phyloP scores from a whole-genome alignment of 2,888 invertebrate genomes.

The Macaria liturata region DNA sequence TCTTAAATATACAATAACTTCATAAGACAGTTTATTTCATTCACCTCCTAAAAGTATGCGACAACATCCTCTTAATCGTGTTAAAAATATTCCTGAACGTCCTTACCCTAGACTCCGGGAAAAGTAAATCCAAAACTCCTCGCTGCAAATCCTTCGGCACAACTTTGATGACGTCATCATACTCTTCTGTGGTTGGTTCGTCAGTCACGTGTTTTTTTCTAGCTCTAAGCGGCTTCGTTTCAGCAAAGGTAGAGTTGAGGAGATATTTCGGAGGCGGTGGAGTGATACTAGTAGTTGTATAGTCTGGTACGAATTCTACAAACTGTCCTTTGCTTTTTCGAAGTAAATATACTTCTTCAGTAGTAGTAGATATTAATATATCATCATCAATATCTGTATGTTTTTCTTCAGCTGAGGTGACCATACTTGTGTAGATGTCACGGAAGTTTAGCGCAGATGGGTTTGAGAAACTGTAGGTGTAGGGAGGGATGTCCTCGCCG shows the following conservation, averaged over 20 bases:
- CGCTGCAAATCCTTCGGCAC: conserved; percentile 46
- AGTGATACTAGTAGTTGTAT: conserved; percentile 12
- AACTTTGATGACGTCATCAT: conserved; percentile 36
- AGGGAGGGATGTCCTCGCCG: conserved; percentile 44
- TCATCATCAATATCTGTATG: conserved; percentile 38
- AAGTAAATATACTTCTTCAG: conserved; percentile 41
- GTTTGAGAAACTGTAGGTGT: conserved; percentile 36
- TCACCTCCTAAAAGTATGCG: conserved; percentile 52
- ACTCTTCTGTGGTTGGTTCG: conserved; percentile 37
- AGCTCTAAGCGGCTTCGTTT: background rate
- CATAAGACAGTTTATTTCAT: background rate
- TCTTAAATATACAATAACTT: too few species aligned
- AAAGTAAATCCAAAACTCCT: conserved; percentile 62
- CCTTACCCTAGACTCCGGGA: conserved; percentile 58
- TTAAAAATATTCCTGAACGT: conserved; percentile 61
- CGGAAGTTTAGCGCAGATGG: conserved; percentile 53
- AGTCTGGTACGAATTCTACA: conserved; percentile 45
- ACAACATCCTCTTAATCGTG: conserved; percentile 52
- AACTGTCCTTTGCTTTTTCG: conserved; percentile 39
- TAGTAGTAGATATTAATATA: conserved; percentile 22
- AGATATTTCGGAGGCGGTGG: conserved; percentile 37
- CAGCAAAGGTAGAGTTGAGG: conserved; percentile 26
- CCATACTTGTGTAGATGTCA: conserved; percentile 53
- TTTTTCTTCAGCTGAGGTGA: conserved; percentile 18
- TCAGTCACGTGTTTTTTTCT: conserved; percentile 28